Conservation (phyloP, 1,140 invertebrate genomes). For the Lepidurus packardi region DNA sequence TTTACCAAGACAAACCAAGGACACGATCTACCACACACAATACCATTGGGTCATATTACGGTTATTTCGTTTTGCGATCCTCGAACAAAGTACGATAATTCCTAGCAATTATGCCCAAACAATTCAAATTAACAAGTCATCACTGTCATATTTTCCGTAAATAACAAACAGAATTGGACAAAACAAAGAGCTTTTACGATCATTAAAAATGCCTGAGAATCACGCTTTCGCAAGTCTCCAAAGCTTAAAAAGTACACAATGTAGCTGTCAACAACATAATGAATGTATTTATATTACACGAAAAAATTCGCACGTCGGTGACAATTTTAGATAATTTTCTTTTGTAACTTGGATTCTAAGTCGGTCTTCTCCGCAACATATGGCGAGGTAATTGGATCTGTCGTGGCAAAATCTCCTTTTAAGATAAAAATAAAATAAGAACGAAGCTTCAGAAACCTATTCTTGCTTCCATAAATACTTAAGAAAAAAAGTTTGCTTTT, state of each 20-base stretch:
- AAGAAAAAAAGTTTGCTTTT: not conserved
- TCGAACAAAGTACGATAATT: not conserved
- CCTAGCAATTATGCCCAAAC: not conserved
- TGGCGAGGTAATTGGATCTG: not conserved
- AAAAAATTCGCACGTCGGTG: not conserved
- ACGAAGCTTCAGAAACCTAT: too few species aligned
- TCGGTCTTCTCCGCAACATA: not conserved
- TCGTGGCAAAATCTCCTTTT: too few species aligned
- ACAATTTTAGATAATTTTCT: not conserved
- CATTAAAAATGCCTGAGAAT: slow-evolving; percentile 5
- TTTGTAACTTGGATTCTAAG: not conserved
- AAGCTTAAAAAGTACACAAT: not conserved
- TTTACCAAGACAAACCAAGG: not conserved
- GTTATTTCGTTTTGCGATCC: not conserved
- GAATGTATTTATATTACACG: not conserved
- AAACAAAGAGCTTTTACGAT: not conserved
- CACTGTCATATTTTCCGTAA: not conserved
- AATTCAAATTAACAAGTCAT: not conserved
- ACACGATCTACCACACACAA: not conserved
- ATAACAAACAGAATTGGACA: not conserved
- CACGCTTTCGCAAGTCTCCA: not conserved
- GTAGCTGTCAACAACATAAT: not conserved
- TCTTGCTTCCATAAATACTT: not conserved
- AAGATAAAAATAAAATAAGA: too few species aligned
- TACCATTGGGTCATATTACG: not conserved